phyloP scores from a whole-genome alignment of 2,113 vertebrate species.

The Pseudorectes ferrugineus region DNA sequence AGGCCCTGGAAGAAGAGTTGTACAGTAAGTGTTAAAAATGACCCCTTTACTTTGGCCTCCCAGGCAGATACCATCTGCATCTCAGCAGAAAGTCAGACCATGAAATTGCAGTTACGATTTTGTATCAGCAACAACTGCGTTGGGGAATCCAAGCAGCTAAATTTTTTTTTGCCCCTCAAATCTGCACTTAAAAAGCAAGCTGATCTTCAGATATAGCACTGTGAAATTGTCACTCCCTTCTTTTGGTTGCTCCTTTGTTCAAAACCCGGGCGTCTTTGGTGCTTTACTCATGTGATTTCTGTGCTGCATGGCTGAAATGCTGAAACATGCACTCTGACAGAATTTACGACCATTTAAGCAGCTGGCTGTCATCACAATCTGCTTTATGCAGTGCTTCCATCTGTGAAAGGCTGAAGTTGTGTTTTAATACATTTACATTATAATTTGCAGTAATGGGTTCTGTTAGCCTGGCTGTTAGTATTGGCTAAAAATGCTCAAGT shows the following conservation, averaged over 20 bases:
- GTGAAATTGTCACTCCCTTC: background rate
- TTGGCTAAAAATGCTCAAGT: background rate
- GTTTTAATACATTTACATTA: background rate
- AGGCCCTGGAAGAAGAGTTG: constrained; percentile 89
- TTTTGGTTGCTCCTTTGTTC: background rate
- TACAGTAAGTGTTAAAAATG: constrained; percentile 81
- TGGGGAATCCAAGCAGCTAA: background rate
- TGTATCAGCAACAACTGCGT: background rate
- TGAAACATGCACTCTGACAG: background rate
- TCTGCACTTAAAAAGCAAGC: background rate
- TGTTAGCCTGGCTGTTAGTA: background rate
- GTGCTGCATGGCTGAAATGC: background rate
- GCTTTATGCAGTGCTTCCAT: constrained; percentile 25
- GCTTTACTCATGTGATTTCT: background rate
- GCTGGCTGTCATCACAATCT: constrained; percentile 29
- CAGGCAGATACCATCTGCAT: background rate
- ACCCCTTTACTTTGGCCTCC: background rate
- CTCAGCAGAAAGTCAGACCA: background rate
- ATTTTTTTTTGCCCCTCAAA: background rate
- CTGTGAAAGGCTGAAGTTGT: background rate
- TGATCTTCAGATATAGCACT: background rate
- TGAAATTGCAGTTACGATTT: background rate
- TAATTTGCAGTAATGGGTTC: background rate
- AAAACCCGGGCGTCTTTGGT: background rate
- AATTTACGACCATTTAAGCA: background rate